These are phyloP conservation scores for Arion vulgaris DNA, from an alignment of 1,140 invertebrate genomes.

Conservation along the genomic window DNA sequence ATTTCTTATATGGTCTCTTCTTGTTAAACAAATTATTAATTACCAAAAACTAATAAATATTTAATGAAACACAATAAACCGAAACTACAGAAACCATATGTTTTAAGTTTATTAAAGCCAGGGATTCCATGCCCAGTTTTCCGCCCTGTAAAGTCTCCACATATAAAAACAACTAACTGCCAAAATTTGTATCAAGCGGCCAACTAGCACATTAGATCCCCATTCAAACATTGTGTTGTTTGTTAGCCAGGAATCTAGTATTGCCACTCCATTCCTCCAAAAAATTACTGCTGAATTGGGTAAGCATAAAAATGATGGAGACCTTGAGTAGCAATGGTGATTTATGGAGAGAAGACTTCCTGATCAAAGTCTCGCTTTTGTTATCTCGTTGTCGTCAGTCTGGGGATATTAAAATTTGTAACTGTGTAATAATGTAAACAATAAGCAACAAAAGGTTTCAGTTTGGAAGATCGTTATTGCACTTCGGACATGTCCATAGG, in stretches of 20 bases:
- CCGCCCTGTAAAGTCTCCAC: slow-evolving; percentile 53
- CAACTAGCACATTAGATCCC: slow-evolving; percentile 51
- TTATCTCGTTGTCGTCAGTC: slow-evolving; percentile 24
- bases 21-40: too few relatives aligned
- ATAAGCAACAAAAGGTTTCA: too few relatives aligned
- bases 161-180: slow-evolving; percentile 54
- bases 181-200: slow-evolving; percentile 50
- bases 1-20: too few relatives aligned
- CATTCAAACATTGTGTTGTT: slow-evolving; percentile 28
- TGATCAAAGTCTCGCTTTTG: slow-evolving; percentile 35
- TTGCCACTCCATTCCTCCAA: slow-evolving; percentile 52
- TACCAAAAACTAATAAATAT: too few relatives aligned
- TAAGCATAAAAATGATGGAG: slow-evolving; percentile 59
- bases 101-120: too few relatives aligned
- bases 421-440: too few relatives aligned
- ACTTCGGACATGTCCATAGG: too few relatives aligned
- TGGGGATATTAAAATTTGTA: not conserved
- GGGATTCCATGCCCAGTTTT: slow-evolving; percentile 56
- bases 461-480: too few relatives aligned
- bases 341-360: slow-evolving; percentile 45
- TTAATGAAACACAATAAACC: too few relatives aligned
- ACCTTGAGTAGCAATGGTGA: slow-evolving; percentile 54
- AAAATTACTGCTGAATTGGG: slow-evolving; percentile 49
- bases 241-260: slow-evolving; percentile 3
- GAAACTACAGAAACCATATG: too few relatives aligned